Evolutionary conservation across 2,797 vertebrate species (phyloP), one percentile per base, ranked within the genome.

Genomic region (Scarus forsteni): DNA sequence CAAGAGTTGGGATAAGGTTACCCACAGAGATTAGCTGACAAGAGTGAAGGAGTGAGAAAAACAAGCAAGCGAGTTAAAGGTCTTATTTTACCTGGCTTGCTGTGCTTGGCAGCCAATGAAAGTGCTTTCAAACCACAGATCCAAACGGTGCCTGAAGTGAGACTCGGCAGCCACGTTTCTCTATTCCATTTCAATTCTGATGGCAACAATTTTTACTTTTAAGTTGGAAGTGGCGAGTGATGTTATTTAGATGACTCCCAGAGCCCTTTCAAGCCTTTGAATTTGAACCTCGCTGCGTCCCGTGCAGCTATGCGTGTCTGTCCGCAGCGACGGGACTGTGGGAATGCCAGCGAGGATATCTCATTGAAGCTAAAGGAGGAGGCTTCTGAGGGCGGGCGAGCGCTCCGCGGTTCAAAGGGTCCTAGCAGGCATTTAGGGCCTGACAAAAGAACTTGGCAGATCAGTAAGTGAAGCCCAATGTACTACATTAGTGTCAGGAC

Each of bases 401-500:
- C 85, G 87, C 86, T 85, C 88, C 69, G 90, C 83, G 92, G 92
- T 94, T 94, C 93, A 95, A 95, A 94, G 93, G 90, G 80, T 66
- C 91, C 91, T 80, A 88, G 88, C 89, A 91, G 88, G 81, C 92
- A 92, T 93, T 94, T 94, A 92, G 92, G 89, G 80, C 84, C 75
- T 83, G 88, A 95, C 93, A 94, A 94, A 95, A 92, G 92, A 93
- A 93, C 87, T 94, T 94, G 93, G 93, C 92, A 92, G 93, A 93
- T 93, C 90, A 91, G 90, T 93, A 93, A 92, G 92, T 93, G 92
- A 95, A 94, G 92, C 90, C 89, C 93, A 89, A 88, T 92, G 91
- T 94, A 94, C 91, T 93, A 92, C 90, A 93, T 94, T 94, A 94
- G 94, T 94, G 93, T 94, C 93, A 95, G 92, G 87, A 87, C 88